Base-by-base conservation (phyloP, 2,797 vertebrate genomes). In the Alfaro cultratus region DNA sequence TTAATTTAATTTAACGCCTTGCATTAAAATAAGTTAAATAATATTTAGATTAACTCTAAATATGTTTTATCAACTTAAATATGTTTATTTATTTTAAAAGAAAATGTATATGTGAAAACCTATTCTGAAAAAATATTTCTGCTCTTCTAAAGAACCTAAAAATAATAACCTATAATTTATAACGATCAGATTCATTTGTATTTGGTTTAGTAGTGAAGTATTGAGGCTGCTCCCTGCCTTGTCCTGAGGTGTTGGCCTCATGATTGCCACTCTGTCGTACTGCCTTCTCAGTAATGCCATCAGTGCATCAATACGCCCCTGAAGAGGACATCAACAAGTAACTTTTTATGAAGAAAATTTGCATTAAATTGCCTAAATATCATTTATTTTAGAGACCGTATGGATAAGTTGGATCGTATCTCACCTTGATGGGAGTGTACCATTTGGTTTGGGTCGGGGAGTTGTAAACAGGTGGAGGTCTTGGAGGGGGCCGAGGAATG, bases 361-460 rank as follows among this genome's bases (percentile, higher is more conserved):
- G 29, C 9, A 13, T 62, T 29, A 60, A 10, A 45, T 62, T 46
- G 10, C 6, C 26, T 45, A 45, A 71, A 29, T 5, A 13, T 10
- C 1, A 51, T 23, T n/a, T 46, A 13, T 34, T 55, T 53, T n/a
- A 3, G 47, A 67, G 26, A 57, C 49, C n/a, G 1, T 55, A 45
- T 13, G 16, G 23, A 16, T 41, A 29, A 47, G 51, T 23, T 7
- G 10, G 47, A 23, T 51, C 0, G 23, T 18, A 8, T 77, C 86
- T 92, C 93, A 99, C 99, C 97, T 98, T 99, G 85, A 99, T 98
- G 7, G 99, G 98, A 0, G 97, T 97, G 89, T 99, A 99, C 99
- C 99, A 99, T 92, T 97, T 99, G 74, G 95, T 93, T 90, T 97
- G 95, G 39, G 75, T 85, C 6, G 93, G 80, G 78, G 93, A 83